These are phyloP conservation scores for Drosophila repletoides DNA, from an alignment of 1,140 invertebrate species.

Conservation along the genomic window DNA sequence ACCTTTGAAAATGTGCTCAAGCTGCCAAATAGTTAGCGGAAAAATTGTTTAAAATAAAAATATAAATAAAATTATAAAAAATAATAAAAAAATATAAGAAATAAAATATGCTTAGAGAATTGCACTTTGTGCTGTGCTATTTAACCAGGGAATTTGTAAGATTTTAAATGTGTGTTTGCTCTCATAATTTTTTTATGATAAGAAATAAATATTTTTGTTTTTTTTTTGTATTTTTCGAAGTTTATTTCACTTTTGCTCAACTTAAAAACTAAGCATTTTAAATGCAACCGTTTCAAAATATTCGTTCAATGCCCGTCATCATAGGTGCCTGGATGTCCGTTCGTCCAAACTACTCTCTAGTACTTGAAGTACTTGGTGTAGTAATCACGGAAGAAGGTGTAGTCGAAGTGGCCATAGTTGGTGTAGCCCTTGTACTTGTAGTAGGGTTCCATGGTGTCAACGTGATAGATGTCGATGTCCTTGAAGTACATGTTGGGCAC, in stretches of 20 bases:
- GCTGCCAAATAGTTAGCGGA: background rate
- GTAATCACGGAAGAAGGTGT: conserved; percentile 66
- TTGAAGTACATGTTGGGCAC: conserved; percentile 82
- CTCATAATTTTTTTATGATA: too few species aligned
- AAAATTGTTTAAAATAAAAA: background rate
- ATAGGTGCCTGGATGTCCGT: background rate
- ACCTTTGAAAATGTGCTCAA: conserved; percentile 1
- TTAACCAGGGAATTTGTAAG: too few species aligned
- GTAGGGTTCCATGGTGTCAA: conserved; percentile 63
- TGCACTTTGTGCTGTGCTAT: too few species aligned
- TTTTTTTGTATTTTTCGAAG: conserved; percentile 49
- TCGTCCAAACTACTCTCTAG: conserved; percentile 9
- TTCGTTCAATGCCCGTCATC: conserved; percentile 26
- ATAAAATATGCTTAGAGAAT: too few species aligned
- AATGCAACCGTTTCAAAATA: conserved; percentile 19
- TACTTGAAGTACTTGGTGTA: conserved; percentile 69
- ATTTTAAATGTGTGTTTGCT: too few species aligned
- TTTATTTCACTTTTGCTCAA: conserved; percentile 72
- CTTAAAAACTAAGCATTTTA: conserved; percentile 46
- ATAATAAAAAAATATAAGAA: too few species aligned
- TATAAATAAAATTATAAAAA: background rate
- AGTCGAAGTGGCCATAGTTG: conserved; percentile 67
- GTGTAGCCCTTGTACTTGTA: conserved; percentile 66
- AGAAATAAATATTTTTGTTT: too few species aligned
- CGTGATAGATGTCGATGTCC: conserved; percentile 72